Percentiles rank a stretch among this genome's conserved stretches.
phyloP scores from a whole-genome alignment of 2,113 vertebrate genomes.

The chimpanzee (Pan troglodytes) region NHGRI_mPanTro3-v2.1_pri NC_072416.2:76123001-76123500 shows the following conservation, averaged over 20 bases:
- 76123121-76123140: constrained; percentile 62
- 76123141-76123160: constrained; percentile 71
- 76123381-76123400: neutral
- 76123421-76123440: neutral
- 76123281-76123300: constrained; percentile 92
- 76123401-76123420: neutral
- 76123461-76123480: neutral
- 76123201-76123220: constrained; percentile 84
- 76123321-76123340: constrained; percentile 94
- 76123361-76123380: constrained; percentile 9
- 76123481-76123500: neutral
- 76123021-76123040: neutral
- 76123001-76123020: neutral
- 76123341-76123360: constrained; percentile 81
- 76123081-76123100: neutral
- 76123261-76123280: constrained; percentile 92
- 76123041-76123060: constrained; percentile 28
- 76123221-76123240: constrained; percentile 84
- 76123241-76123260: constrained; percentile 87
- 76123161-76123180: constrained; percentile 76
- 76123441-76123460: neutral
- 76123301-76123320: constrained; percentile 93
- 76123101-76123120: constrained; percentile 36
- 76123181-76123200: constrained; percentile 88
- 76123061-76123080: constrained; percentile 13